These are phyloP conservation scores for Trichopoda pennipes DNA, from an alignment of 2,888 invertebrate species.

Conservation along the genomic window DNA sequence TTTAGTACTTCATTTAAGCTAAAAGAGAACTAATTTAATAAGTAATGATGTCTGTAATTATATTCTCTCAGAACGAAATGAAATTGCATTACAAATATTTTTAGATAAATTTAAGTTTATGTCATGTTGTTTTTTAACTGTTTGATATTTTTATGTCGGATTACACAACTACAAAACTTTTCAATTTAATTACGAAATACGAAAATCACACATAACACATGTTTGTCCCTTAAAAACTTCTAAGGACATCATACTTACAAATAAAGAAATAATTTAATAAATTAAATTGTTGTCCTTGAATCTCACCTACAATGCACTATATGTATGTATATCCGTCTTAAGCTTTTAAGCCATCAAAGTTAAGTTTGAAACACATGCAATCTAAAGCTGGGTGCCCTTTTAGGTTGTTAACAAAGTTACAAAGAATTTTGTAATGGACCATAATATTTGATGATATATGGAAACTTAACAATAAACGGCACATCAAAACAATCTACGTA, in stretches of 20 bases:
- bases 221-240: neutral
- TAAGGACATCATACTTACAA: neutral
- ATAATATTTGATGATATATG: conserved; percentile 68
- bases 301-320: conserved; percentile 47
- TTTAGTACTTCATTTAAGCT: no score
- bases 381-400: conserved; percentile 32
- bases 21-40: no score
- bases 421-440: conserved; percentile 65
- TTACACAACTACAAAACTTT: no score
- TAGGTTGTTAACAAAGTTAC: conserved; percentile 61
- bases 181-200: no score
- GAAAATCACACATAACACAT: no score
- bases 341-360: conserved; percentile 42
- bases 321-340: neutral
- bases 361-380: conserved; percentile 48
- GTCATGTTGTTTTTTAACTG: no score
- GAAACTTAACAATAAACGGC: conserved; percentile 65
- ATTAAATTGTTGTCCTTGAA: conserved; percentile 43
- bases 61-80: no score
- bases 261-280: conserved; percentile 6
- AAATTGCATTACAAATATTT: no score
- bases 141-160: no score
- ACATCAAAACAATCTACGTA: conserved; percentile 64
- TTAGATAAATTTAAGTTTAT: no score
- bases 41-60: no score